These are phyloP conservation scores for Sinopyrophorus schimmeli DNA, from an alignment of 2,888 invertebrate genomes.

Conservation along the genomic window DNA sequence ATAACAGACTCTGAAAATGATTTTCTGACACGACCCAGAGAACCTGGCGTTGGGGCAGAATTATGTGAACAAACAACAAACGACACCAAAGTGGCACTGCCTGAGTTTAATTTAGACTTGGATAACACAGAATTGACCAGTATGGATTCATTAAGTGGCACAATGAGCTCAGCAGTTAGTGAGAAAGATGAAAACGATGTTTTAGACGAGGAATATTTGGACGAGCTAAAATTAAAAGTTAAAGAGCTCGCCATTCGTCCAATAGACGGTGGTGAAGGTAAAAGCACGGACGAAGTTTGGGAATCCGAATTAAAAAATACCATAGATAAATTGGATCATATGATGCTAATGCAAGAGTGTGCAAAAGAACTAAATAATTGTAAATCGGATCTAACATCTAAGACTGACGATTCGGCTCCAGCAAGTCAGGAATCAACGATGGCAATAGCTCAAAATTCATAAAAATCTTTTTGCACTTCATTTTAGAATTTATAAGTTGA, in stretches of 20 bases:
- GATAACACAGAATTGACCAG: conserved; percentile 63
- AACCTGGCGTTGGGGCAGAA: conserved; percentile 70
- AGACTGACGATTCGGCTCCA: conserved; percentile 15
- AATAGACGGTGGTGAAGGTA: conserved; percentile 69
- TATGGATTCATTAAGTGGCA: conserved; percentile 59
- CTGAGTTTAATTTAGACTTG: conserved; percentile 61
- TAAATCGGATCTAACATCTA: conserved; percentile 31
- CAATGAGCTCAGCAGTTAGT: conserved; percentile 57
- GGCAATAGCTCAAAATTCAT: conserved; percentile 4
- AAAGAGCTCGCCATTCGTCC: conserved; percentile 75
- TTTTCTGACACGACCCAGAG: conserved; percentile 60
- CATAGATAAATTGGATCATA: conserved; percentile 75
- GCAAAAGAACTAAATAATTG: conserved; percentile 58
- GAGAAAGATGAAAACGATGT: conserved; percentile 55
- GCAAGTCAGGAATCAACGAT: conserved; percentile 2
- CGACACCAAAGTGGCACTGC: conserved; percentile 45
- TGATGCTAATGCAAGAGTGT: conserved; percentile 68
- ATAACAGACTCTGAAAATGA: conserved; percentile 48
- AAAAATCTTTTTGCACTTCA: background rate
- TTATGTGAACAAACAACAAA: conserved; percentile 44
- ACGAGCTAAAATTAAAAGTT: conserved; percentile 69
- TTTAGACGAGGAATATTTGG: conserved; percentile 59
- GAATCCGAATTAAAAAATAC: conserved; percentile 72
- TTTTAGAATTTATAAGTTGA: too few relatives aligned
- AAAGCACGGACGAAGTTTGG: conserved; percentile 71